Conservation (phyloP, 2,888 invertebrate species). For the Unio delphinus region DNA sequence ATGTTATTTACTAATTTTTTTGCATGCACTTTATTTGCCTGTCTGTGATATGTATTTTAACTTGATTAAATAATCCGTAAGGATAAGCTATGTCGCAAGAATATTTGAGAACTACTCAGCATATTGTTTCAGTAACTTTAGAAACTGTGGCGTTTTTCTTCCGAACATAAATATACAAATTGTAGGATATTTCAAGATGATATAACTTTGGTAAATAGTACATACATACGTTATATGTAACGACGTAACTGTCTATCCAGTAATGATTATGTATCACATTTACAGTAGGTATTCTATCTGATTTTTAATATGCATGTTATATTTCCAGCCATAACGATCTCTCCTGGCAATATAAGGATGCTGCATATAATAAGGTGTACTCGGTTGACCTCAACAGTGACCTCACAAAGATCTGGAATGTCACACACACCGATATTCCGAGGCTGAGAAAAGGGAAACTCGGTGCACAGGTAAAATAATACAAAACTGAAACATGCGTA, state of each 20-base stretch:
- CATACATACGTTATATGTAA: no score
- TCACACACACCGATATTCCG: conserved; percentile 87
- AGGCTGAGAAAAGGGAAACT: conserved; percentile 85
- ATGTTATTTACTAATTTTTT: background rate
- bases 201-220: no score
- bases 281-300: no score
- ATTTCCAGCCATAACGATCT: conserved; percentile 67
- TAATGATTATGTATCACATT: no score
- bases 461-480: conserved; percentile 81
- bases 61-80: background rate
- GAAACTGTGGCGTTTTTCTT: no score
- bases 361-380: conserved; percentile 50
- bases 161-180: no score
- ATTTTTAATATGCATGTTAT: background rate
- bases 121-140: no score
- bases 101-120: no score
- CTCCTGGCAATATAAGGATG: conserved; percentile 47
- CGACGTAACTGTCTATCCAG: no score
- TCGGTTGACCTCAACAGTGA: conserved; percentile 76
- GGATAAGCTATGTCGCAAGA: no score
- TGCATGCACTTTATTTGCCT: background rate
- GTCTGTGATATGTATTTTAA: background rate
- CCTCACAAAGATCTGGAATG: conserved; percentile 72
- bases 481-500: no score
- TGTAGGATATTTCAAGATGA: no score